phyloP scores from a whole-genome alignment of 2,888 invertebrate species.

The Campoplex capitator region DNA sequence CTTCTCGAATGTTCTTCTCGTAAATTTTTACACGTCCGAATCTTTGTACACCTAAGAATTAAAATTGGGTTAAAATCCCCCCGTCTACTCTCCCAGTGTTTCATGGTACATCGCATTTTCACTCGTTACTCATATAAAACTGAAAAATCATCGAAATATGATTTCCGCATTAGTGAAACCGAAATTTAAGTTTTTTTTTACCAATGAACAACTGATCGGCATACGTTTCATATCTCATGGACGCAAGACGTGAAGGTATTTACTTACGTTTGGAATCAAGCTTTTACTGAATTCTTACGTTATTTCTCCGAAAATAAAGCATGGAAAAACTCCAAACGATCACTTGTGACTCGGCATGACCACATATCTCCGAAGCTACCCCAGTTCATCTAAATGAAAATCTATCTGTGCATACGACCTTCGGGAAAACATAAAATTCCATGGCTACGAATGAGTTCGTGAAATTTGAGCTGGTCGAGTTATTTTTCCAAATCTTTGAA shows the following conservation, averaged over 20 bases:
- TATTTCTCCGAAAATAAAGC: background rate
- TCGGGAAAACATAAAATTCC: conserved; percentile 25
- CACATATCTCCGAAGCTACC: too few relatives aligned
- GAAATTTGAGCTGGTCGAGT: conserved; percentile 52
- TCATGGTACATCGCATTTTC: background rate
- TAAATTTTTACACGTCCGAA: background rate
- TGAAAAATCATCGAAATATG: background rate
- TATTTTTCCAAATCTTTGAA: conserved; percentile 61
- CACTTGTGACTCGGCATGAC: too few relatives aligned
- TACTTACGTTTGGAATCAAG: background rate
- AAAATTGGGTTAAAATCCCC: background rate
- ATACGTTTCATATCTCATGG: background rate
- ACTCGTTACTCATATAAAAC: background rate
- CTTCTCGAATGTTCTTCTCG: conserved; percentile 37
- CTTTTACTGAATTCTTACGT: background rate
- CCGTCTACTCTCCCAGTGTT: too few relatives aligned
- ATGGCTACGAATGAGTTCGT: conserved; percentile 10
- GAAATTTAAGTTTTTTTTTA: background rate
- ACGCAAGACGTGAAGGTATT: background rate
- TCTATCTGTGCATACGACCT: conserved; percentile 26
- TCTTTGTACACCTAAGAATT: background rate
- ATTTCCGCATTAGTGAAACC: background rate
- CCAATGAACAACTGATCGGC: background rate
- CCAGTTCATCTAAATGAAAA: conserved; percentile 23
- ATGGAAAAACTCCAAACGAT: background rate